Conservation (phyloP, 2,888 invertebrate species). For the Cordilura impudica region DNA sequence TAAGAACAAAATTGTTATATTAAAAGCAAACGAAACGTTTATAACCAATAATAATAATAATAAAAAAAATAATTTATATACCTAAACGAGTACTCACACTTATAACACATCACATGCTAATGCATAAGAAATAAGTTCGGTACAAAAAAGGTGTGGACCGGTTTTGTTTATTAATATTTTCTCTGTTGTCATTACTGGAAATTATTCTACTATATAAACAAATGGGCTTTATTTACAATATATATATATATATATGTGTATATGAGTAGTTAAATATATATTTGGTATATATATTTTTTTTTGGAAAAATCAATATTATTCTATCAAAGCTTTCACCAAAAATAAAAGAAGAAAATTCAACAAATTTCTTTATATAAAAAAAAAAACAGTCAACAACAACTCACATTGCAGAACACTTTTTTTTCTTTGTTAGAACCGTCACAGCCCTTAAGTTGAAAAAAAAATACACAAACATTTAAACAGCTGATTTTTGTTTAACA, state of each 20-base stretch:
- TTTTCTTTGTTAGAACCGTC: background rate
- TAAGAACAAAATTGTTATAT: background rate
- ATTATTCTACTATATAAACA: background rate
- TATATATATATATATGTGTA: no score
- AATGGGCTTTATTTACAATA: background rate
- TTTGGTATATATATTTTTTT: background rate
- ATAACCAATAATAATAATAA: no score
- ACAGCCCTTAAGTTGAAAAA: background rate
- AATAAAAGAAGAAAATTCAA: slow-evolving; percentile 15
- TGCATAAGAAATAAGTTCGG: background rate
- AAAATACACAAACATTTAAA: slow-evolving; percentile 30
- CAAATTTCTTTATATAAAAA: no score
- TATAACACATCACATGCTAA: slow-evolving; percentile 12
- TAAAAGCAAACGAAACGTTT: no score
- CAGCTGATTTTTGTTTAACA: slow-evolving; percentile 46
- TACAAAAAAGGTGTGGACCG: slow-evolving; percentile 49
- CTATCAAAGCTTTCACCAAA: slow-evolving; percentile 19
- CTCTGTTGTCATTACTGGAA: slow-evolving; percentile 3
- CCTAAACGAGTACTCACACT: background rate
- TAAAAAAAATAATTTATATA: background rate
- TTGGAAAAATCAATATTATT: slow-evolving; percentile 56
- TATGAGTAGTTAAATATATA: background rate
- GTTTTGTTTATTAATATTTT: slow-evolving; percentile 25
- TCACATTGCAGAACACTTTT: slow-evolving; percentile 8
- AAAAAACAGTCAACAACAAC: background rate